These are phyloP conservation scores for Microtus montanus DNA, from an alignment of 2,113 vertebrate genomes.

Conservation along the genomic window DNA sequence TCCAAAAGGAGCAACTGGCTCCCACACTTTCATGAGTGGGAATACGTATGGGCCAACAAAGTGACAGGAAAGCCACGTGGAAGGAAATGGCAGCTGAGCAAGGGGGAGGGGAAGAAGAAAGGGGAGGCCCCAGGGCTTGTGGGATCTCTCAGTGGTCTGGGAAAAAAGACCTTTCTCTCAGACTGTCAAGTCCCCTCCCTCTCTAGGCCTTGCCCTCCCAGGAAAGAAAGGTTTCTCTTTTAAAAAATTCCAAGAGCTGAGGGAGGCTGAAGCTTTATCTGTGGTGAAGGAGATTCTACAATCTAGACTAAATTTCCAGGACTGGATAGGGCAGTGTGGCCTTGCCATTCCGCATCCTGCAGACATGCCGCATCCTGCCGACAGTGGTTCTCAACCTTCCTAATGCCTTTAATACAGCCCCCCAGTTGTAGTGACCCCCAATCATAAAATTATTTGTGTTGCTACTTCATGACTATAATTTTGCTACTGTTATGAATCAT, in stretches of 20 bases:
- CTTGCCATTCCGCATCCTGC: accelerated
- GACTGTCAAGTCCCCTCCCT: neutral
- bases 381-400: neutral
- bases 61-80: neutral
- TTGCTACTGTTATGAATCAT: neutral
- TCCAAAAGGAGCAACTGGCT: conserved; percentile 10
- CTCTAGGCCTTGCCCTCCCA: neutral
- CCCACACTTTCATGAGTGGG: neutral
- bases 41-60: neutral
- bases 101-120: neutral
- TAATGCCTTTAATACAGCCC: neutral
- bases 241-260: neutral
- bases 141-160: neutral
- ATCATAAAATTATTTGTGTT: neutral
- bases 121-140: neutral
- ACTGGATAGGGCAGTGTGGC: accelerated
- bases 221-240: neutral
- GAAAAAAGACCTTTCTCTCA: neutral
- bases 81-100: neutral
- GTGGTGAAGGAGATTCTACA: accelerated
- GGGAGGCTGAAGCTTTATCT: neutral
- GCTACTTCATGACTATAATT: neutral
- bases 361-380: accelerated
- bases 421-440: neutral
- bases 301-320: too few relatives aligned